Percentiles rank a stretch among this genome's conserved stretches.
Evolutionary conservation across 2,888 invertebrate genomes (phyloP).

Genomic region (Tholera decimalis): DNA sequence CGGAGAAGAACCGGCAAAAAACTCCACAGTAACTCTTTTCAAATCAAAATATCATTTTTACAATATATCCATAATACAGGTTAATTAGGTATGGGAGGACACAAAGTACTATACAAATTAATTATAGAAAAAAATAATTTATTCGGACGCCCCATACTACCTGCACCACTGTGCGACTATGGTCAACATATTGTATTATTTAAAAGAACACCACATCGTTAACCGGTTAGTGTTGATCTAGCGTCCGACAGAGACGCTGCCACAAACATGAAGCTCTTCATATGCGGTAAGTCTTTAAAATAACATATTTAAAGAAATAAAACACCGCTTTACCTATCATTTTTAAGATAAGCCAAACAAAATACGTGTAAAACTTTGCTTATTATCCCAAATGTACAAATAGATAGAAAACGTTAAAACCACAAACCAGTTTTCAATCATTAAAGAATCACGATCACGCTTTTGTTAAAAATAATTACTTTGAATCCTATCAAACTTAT

Average conservation of each 20-base stretch:
- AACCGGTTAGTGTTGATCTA: conserved; percentile 73
- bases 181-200: conserved; percentile 56
- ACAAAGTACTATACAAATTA: too few relatives aligned
- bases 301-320: conserved; percentile 11
- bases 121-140: conserved; percentile 1
- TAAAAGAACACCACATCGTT: conserved; percentile 61
- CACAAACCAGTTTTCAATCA: conserved; percentile 11
- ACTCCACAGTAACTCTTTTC: too few relatives aligned
- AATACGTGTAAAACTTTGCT: too few relatives aligned
- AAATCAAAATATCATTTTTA: too few relatives aligned
- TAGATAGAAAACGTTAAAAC: neutral
- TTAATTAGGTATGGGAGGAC: too few relatives aligned
- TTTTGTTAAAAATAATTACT: conserved; percentile 13
- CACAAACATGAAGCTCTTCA: conserved; percentile 70
- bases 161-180: conserved; percentile 22
- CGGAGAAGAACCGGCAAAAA: too few relatives aligned
- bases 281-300: conserved; percentile 69
- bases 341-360: neutral
- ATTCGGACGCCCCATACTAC: neutral
- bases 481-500: conserved; percentile 3
- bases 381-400: neutral
- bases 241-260: conserved; percentile 60
- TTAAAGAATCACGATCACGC: neutral
- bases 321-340: neutral
- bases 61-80: too few relatives aligned